Evolutionary conservation across 1,140 invertebrate species (phyloP).

Genomic region (Drosophila neocordata): DNA sequence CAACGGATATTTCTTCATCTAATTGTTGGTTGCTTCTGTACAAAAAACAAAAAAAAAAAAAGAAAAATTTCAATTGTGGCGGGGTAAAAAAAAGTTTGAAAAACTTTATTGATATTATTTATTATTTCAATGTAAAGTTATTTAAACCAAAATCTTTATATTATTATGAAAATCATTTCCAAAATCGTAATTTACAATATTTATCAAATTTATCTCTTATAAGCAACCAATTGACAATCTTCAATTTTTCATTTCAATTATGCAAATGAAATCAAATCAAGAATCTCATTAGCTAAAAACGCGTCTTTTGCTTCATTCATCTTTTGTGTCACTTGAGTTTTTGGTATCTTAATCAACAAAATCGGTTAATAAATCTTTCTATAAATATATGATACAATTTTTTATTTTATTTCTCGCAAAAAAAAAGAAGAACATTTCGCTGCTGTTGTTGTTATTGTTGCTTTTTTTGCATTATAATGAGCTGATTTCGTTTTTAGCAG

Average conservation of each 20-base stretch:
- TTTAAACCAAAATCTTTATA: too few relatives aligned
- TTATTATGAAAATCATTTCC: too few relatives aligned
- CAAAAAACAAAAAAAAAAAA: too few relatives aligned
- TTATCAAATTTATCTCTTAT: too few relatives aligned
- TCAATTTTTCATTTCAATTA: too few relatives aligned
- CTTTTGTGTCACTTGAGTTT: background rate
- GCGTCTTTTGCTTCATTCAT: background rate
- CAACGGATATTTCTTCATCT: background rate
- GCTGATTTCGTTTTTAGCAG: background rate
- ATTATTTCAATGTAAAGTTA: too few relatives aligned
- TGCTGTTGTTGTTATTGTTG: background rate
- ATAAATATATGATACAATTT: background rate
- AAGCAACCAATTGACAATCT: too few relatives aligned
- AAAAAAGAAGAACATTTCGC: background rate
- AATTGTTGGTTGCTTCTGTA: background rate
- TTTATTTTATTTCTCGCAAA: too few relatives aligned
- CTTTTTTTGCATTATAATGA: background rate
- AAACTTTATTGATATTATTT: too few relatives aligned
- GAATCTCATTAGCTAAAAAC: background rate
- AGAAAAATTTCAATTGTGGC: too few relatives aligned
- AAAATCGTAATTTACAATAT: too few relatives aligned
- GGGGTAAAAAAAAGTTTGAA: too few relatives aligned
- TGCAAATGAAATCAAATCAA: background rate
- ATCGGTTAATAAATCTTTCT: background rate
- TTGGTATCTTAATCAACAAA: conserved; percentile 1